Percentiles rank a stretch among this genome's conserved stretches.
These are phyloP conservation scores for Agrotis segetum DNA, from an alignment of 2,888 invertebrate species.

Conservation along the genomic window DNA sequence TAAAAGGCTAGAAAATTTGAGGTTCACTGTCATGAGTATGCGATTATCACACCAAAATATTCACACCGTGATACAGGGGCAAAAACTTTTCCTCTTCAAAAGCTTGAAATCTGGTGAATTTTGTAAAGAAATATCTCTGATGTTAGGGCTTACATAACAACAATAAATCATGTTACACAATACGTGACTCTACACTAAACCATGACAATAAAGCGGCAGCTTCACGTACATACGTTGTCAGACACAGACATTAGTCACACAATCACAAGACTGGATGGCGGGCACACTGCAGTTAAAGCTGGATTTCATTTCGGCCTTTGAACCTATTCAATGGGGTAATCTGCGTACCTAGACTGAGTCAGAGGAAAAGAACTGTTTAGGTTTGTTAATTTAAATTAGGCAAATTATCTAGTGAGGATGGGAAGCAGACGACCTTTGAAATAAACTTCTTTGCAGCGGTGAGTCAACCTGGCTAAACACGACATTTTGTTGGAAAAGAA, in stretches of 20 bases:
- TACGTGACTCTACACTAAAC: slow-evolving; percentile 46
- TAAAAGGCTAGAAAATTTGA: slow-evolving; percentile 23
- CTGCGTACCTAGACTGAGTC: slow-evolving; percentile 76
- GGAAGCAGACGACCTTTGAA: slow-evolving; percentile 63
- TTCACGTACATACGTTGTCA: slow-evolving; percentile 59
- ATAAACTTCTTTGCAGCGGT: slow-evolving; percentile 36
- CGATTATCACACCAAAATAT: slow-evolving; percentile 19
- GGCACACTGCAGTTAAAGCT: slow-evolving; percentile 80
- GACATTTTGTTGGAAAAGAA: slow-evolving; percentile 13
- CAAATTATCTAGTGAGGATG: slow-evolving; percentile 74
- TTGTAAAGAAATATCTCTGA: slow-evolving; percentile 28
- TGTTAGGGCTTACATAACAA: slow-evolving; percentile 48
- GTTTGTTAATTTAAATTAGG: slow-evolving; percentile 79
- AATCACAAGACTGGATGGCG: slow-evolving; percentile 72
- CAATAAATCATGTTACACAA: slow-evolving; percentile 63
- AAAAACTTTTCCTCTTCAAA: slow-evolving; percentile 12
- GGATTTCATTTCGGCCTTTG: slow-evolving; percentile 80
- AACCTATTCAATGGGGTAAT: slow-evolving; percentile 74
- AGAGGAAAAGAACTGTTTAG: slow-evolving; percentile 85
- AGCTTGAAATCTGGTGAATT: slow-evolving; percentile 12
- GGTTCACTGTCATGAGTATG: slow-evolving; percentile 22
- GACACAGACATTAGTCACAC: slow-evolving; percentile 71
- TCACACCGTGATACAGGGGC: slow-evolving; percentile 4
- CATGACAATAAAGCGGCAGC: slow-evolving; percentile 52
- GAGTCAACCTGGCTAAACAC: slow-evolving; percentile 27